A percentile compares a stretch with the other conserved stretches of the same genome.
Evolutionary conservation across 2,797 vertebrate genomes (phyloP).

Genomic region (Vespertilio murinus): DNA sequence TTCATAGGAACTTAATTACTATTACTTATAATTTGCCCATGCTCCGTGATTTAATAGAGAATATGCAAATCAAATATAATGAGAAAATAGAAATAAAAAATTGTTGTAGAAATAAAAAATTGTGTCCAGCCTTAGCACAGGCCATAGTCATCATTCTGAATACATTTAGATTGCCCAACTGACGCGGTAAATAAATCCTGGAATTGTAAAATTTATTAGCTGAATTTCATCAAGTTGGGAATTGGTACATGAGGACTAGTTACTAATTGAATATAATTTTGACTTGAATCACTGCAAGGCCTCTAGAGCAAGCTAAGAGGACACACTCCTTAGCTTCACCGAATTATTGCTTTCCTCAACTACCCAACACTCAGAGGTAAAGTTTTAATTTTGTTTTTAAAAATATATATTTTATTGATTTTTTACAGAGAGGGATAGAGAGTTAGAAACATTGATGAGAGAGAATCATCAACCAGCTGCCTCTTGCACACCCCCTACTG

Average conservation of each 20-base stretch:
- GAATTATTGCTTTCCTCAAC: background rate
- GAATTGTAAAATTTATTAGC: background rate
- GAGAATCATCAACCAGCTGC: too few relatives aligned
- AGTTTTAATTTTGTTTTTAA: too few relatives aligned
- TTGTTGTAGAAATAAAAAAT: background rate
- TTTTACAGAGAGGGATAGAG: too few relatives aligned
- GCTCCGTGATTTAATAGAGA: background rate
- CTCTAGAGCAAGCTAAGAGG: background rate
- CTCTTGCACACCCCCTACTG: too few relatives aligned
- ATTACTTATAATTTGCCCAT: background rate
- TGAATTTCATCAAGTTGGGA: background rate
- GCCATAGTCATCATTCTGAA: background rate
- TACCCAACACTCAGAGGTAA: background rate
- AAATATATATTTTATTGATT: too few relatives aligned
- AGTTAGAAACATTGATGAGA: too few relatives aligned
- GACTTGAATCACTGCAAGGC: background rate
- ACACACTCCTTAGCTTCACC: background rate
- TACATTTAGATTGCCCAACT: background rate
- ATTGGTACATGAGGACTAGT: background rate
- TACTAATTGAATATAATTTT: background rate
- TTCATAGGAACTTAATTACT: background rate
- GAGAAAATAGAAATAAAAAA: background rate
- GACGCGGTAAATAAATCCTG: background rate
- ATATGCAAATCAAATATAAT: slow-evolving; percentile 2
- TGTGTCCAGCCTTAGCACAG: background rate